A percentile compares a stretch with the other conserved stretches of the same genome.
Evolutionary conservation across 2,113 vertebrate genomes (phyloP).

Genomic region (human): GRCh38 chr14:52309501-52310000

Average conservation of each 20-base stretch:
- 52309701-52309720: not conserved
- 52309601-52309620: not conserved
- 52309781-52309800: not conserved
- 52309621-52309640: not conserved
- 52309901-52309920: not conserved
- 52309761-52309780: not conserved
- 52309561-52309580: not conserved
- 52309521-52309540: not conserved
- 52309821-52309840: not conserved
- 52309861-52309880: not conserved
- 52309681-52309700: not conserved
- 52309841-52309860: not conserved
- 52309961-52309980: no score
- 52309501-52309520: not conserved
- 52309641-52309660: not conserved
- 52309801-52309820: no score
- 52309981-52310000: not conserved
- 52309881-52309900: not conserved
- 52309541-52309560: not conserved
- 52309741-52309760: not conserved
- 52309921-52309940: not conserved
- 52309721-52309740: not conserved
- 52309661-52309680: not conserved
- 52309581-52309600: not conserved
- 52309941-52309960: not conserved